Percentiles rank a stretch among this genome's conserved stretches.
Conservation (phyloP, 2,888 invertebrate genomes). For the Pseudococcus jackbeardsleyi region DNA sequence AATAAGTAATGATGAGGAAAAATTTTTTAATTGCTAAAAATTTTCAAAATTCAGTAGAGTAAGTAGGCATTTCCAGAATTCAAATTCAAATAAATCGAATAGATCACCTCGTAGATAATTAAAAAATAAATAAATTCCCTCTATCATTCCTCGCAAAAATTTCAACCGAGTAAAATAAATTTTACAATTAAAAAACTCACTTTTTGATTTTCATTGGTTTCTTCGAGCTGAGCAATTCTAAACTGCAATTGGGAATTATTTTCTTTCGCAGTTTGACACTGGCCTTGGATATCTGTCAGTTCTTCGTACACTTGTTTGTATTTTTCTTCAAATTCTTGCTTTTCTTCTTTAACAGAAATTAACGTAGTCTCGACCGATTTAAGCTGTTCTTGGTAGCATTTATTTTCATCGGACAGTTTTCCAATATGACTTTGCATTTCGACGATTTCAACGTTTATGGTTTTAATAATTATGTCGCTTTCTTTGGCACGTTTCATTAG, state of each 20-base stretch:
- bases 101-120: no score
- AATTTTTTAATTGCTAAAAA: background rate
- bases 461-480: background rate
- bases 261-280: background rate
- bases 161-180: no score
- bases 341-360: background rate
- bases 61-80: no score
- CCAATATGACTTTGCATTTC: slow-evolving; percentile 65
- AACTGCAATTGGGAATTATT: slow-evolving; percentile 6
- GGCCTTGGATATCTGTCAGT: background rate
- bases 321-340: background rate
- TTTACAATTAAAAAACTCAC: background rate
- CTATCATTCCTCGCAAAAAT: no score
- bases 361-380: background rate
- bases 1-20: background rate
- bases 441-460: slow-evolving; percentile 65
- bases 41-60: no score
- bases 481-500: background rate
- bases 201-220: background rate
- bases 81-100: no score
- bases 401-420: slow-evolving; percentile 41
- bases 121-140: no score
- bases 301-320: background rate
- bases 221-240: background rate
- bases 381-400: slow-evolving; percentile 10